Evolutionary conservation across 2,888 invertebrate genomes (phyloP).

Genomic region (Mesorhabditis spiculigera): DNA sequence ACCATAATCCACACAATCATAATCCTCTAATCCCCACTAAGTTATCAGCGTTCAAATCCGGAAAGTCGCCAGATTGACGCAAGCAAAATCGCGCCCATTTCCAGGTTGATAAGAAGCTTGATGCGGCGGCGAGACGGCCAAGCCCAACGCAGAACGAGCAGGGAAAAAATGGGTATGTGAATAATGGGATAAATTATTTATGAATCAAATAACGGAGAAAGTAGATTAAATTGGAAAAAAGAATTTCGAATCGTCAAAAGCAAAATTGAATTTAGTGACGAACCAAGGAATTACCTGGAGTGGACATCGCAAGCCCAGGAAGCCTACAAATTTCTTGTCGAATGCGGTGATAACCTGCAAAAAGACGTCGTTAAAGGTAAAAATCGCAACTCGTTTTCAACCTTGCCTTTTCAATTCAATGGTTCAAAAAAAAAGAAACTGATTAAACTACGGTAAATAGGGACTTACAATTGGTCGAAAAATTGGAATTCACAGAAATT

Average conservation of each 20-base stretch:
- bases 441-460: too few species aligned
- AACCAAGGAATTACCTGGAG: conserved; percentile 6
- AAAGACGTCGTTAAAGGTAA: conserved; percentile 17
- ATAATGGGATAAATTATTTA: background rate
- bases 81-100: background rate
- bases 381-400: too few species aligned
- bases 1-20: too few species aligned
- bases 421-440: too few species aligned
- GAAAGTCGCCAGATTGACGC: too few species aligned
- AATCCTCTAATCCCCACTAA: too few species aligned
- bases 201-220: background rate
- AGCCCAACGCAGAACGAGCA: background rate
- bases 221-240: background rate
- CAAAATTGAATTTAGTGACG: too few species aligned
- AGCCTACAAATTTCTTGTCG: conserved; percentile 87
- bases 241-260: background rate
- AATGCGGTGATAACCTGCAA: conserved; percentile 60
- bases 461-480: too few species aligned
- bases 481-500: too few species aligned
- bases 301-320: conserved; percentile 68
- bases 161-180: background rate
- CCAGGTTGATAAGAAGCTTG: background rate
- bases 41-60: too few species aligned
- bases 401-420: too few species aligned
- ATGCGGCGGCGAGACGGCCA: background rate